Evolutionary conservation across 2,113 vertebrate genomes (phyloP).

Genomic region (Hydrolagus affinis): DNA sequence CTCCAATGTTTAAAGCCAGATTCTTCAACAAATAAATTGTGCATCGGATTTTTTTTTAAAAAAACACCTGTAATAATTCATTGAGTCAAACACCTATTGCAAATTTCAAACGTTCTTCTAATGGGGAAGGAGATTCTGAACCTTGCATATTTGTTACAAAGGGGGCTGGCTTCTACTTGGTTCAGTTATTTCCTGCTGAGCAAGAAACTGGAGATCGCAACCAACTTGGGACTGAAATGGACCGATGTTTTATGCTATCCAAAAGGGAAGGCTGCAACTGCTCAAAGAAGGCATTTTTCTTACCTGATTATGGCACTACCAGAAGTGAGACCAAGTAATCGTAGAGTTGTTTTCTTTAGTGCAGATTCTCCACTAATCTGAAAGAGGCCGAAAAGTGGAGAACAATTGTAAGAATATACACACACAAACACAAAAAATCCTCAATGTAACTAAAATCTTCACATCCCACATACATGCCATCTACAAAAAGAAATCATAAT

Average conservation of each 20-base stretch:
- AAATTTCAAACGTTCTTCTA: neutral
- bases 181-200: neutral
- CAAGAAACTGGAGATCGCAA: neutral
- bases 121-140: neutral
- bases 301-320: constrained; percentile 87
- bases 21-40: no score
- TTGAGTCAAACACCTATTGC: no score
- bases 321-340: constrained; percentile 77
- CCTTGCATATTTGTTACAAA: neutral
- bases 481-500: no score
- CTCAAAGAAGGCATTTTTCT: constrained; percentile 26
- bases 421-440: neutral
- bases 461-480: no score
- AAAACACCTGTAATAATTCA: no score
- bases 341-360: constrained; percentile 69
- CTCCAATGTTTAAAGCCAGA: no score
- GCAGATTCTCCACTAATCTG: constrained; percentile 71
- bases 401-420: neutral
- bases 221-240: neutral
- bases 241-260: no score
- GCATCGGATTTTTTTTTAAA: no score
- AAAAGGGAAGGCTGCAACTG: neutral
- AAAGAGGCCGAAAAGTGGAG: constrained; percentile 11
- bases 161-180: neutral
- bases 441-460: neutral